Evolutionary conservation across 2,888 invertebrate species (phyloP).

Genomic region (Ophion costatus): DNA sequence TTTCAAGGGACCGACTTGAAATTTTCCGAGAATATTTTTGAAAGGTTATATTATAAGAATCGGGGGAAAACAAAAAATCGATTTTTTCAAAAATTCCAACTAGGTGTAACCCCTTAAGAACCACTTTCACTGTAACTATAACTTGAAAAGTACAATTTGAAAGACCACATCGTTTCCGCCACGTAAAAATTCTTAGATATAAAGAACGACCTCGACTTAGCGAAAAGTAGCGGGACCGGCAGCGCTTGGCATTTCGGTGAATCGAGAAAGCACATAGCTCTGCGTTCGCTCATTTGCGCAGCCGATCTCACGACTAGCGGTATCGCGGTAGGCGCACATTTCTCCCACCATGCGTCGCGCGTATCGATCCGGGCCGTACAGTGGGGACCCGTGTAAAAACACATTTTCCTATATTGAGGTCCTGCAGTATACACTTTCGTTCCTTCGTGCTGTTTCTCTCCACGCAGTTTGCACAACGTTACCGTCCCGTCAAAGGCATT

Average conservation of each 20-base stretch:
- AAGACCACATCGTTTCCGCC: no score
- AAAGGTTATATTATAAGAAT: no score
- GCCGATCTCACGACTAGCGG: not conserved
- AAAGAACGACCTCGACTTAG: not conserved
- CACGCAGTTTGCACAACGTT: slow-evolving; percentile 6
- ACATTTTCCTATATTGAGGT: slow-evolving; percentile 18
- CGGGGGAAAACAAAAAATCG: no score
- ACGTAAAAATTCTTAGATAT: no score
- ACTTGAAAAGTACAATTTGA: no score
- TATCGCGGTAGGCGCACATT: no score
- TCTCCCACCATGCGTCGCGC: not conserved
- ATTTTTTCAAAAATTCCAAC: no score
- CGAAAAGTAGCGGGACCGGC: not conserved
- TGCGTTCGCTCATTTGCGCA: not conserved
- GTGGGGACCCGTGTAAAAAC: slow-evolving; percentile 39
- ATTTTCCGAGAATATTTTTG: no score
- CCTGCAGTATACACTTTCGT: slow-evolving; percentile 1
- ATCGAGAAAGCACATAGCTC: not conserved
- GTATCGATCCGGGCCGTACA: not conserved
- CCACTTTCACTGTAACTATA: no score
- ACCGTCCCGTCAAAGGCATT: not conserved
- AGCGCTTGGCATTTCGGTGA: no score
- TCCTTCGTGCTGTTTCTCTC: not conserved
- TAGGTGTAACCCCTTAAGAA: no score
- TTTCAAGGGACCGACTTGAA: no score